Conservation (phyloP, 2,888 invertebrate species). For the Sympetrum striolatum region DNA sequence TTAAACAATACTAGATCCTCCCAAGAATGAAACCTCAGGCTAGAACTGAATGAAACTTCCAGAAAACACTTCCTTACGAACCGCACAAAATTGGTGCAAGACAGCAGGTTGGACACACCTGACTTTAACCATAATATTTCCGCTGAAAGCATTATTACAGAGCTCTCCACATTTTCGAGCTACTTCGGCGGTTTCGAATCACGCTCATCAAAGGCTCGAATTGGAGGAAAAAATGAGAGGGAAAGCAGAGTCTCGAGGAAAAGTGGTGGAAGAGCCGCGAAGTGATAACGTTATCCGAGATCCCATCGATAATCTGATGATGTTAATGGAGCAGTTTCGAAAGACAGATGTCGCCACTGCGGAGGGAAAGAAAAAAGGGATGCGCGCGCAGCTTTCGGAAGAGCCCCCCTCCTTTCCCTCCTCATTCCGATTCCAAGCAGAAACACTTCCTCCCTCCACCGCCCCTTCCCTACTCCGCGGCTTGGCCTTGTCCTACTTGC, state of each 20-base stretch:
- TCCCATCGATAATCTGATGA: constrained; percentile 26
- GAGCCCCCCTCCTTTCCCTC: neutral
- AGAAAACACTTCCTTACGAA: too few species aligned
- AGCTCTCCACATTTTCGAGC: neutral
- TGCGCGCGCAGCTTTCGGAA: constrained; percentile 9
- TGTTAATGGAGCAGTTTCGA: constrained; percentile 42
- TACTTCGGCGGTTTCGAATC: neutral
- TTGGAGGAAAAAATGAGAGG: neutral
- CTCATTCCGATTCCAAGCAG: neutral
- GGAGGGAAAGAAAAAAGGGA: neutral
- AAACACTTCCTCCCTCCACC: neutral
- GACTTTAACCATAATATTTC: too few species aligned
- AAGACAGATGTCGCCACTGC: constrained; percentile 26
- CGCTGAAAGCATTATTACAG: too few species aligned
- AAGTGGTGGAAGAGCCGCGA: neutral
- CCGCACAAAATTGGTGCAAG: too few species aligned
- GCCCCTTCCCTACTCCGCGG: neutral
- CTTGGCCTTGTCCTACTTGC: constrained; percentile 38
- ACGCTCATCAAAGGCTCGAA: neutral
- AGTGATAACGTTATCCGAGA: constrained; percentile 8
- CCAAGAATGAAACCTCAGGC: too few species aligned
- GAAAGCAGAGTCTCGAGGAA: neutral
- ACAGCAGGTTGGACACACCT: too few species aligned
- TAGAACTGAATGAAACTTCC: too few species aligned
- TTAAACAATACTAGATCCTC: too few species aligned